These are phyloP conservation scores for Lathronympha strigana DNA, from an alignment of 2,888 invertebrate genomes.

Conservation along the genomic window DNA sequence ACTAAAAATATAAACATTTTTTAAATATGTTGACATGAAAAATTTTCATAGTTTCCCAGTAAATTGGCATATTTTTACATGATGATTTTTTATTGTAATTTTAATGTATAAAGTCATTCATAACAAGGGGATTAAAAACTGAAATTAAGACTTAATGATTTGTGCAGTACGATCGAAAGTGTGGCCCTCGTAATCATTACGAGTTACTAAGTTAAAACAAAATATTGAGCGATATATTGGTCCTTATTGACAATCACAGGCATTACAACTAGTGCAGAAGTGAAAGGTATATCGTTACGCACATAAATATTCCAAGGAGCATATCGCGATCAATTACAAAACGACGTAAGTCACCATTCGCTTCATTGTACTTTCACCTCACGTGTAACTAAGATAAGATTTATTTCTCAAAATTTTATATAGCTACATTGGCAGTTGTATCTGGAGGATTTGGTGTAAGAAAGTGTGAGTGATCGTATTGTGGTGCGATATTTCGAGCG, in stretches of 20 bases:
- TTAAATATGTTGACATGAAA: no score
- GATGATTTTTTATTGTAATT: no score
- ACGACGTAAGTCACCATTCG: neutral
- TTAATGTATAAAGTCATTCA: no score
- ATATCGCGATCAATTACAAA: neutral
- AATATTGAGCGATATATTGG: neutral
- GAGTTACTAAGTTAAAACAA: no score
- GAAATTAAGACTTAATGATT: no score
- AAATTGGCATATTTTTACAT: no score
- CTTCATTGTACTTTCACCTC: neutral
- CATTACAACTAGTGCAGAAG: conserved; percentile 18
- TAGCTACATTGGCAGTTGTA: neutral
- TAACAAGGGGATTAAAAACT: neutral
- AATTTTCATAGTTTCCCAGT: no score
- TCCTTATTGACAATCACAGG: neutral
- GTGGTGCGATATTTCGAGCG: neutral
- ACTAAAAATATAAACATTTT: no score
- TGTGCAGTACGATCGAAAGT: no score
- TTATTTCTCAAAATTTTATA: neutral
- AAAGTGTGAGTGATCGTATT: neutral
- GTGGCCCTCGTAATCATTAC: no score
- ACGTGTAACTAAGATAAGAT: neutral
- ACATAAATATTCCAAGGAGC: conserved; percentile 23
- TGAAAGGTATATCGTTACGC: conserved; percentile 16
- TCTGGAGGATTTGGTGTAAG: conserved; percentile 7